Conservation (phyloP, 2,797 vertebrate genomes). For the Fistularia commersonii region DNA sequence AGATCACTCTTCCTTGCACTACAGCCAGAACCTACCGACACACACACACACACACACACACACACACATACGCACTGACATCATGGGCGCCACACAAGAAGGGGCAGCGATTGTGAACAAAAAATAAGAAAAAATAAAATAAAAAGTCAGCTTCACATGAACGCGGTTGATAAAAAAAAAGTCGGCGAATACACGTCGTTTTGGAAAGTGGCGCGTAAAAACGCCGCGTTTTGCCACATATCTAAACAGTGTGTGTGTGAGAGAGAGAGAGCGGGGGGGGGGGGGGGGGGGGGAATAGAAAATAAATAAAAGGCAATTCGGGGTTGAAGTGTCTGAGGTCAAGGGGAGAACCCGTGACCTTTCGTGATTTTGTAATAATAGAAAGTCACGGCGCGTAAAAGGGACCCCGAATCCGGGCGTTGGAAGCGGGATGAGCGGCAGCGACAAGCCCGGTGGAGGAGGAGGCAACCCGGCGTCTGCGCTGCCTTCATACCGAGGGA, state of each 20-base stretch:
- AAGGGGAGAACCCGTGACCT: slow-evolving; percentile 17
- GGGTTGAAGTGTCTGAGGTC: not conserved
- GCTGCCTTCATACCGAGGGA: slow-evolving; percentile 36
- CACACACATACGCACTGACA: slow-evolving; percentile 11
- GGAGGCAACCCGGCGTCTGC: slow-evolving; percentile 48
- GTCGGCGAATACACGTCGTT: too few relatives aligned
- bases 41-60: slow-evolving; percentile 9
- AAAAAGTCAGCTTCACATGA: not conserved
- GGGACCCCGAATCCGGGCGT: slow-evolving; percentile 31
- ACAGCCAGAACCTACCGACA: too few relatives aligned
- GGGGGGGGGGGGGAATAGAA: too few relatives aligned
- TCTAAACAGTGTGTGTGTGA: too few relatives aligned
- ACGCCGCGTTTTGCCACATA: too few relatives aligned
- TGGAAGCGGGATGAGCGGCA: slow-evolving; percentile 31
- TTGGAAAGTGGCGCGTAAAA: too few relatives aligned
- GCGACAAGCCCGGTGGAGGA: slow-evolving; percentile 44
- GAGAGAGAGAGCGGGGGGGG: too few relatives aligned
- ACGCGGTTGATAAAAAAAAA: too few relatives aligned
- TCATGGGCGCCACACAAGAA: too few relatives aligned
- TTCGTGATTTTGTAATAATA: slow-evolving; percentile 45
- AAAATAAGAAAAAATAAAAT: slow-evolving; percentile 17
- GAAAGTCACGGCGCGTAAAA: slow-evolving; percentile 36
- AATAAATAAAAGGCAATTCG: slow-evolving; percentile 9
- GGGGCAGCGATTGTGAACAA: too few relatives aligned
- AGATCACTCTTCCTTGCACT: slow-evolving; percentile 32